A percentile compares a stretch with the other conserved stretches of the same genome.
Evolutionary conservation across 1,140 invertebrate genomes (phyloP).

Genomic region (Drosophila trapezifrons): DNA sequence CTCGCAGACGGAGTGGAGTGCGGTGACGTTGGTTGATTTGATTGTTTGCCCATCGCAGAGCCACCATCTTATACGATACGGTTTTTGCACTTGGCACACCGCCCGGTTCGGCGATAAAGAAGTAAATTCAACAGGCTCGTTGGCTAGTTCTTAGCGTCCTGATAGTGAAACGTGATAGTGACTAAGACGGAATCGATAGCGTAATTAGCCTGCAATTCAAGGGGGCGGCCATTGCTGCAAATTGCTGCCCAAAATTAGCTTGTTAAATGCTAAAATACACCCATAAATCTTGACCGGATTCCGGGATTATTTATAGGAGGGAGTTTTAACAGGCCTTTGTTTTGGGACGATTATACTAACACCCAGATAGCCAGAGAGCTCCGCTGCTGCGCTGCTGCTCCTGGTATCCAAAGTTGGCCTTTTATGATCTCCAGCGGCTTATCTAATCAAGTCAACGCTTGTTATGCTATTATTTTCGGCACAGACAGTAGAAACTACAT

Average conservation of each 20-base stretch:
- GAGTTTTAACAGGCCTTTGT: constrained; percentile 36
- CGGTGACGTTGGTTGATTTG: constrained; percentile 24
- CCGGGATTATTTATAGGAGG: constrained; percentile 6
- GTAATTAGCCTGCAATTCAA: constrained; percentile 9
- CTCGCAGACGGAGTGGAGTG: background rate
- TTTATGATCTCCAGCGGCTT: constrained; percentile 19
- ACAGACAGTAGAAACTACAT: constrained; percentile 34
- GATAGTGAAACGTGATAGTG: constrained; percentile 36
- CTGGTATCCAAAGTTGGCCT: constrained; percentile 27
- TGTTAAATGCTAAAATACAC: background rate
- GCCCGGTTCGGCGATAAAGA: constrained; percentile 42
- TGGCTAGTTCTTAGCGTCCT: constrained; percentile 9
- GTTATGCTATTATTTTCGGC: constrained; percentile 44
- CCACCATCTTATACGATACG: constrained; percentile 42
- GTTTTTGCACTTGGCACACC: constrained; percentile 71
- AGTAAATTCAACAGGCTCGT: constrained; percentile 13
- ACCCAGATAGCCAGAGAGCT: constrained; percentile 25
- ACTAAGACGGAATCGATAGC: constrained; percentile 40
- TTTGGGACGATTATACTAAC: constrained; percentile 12
- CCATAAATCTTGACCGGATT: constrained; percentile 41
- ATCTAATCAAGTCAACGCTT: constrained; percentile 48
- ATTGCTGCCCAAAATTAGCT: constrained; percentile 3
- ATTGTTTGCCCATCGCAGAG: constrained; percentile 24
- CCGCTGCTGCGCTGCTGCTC: background rate
- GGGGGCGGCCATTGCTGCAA: constrained; percentile 28